phyloP scores from a whole-genome alignment of 2,888 invertebrate genomes.

The Eumerus sabulonum region DNA sequence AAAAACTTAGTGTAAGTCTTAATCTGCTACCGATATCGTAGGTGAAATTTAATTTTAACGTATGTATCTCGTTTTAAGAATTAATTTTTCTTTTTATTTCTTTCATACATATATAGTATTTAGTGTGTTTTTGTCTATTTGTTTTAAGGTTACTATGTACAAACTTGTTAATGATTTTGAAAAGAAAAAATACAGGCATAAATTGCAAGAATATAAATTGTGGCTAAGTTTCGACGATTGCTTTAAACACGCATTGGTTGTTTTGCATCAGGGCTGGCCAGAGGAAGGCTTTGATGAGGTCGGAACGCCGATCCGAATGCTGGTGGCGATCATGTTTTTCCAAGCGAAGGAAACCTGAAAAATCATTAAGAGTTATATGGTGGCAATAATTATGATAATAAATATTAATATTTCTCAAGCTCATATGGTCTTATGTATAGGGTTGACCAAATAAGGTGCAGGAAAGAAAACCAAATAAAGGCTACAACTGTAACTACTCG shows the following conservation, averaged over 20 bases:
- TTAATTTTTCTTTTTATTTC: constrained; percentile 5
- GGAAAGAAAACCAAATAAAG: too few relatives aligned
- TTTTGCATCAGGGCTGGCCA: constrained; percentile 93
- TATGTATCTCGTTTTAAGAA: constrained; percentile 12
- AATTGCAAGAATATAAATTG: neutral
- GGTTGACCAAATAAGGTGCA: too few relatives aligned
- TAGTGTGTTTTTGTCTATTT: constrained; percentile 27
- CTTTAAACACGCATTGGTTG: constrained; percentile 89
- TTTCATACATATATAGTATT: constrained; percentile 11
- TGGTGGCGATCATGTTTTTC: constrained; percentile 90
- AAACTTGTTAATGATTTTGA: constrained; percentile 45
- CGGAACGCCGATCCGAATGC: constrained; percentile 86
- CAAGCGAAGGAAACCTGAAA: constrained; percentile 83
- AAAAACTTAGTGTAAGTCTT: constrained; percentile 73
- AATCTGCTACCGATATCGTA: constrained; percentile 74
- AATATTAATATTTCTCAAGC: too few relatives aligned
- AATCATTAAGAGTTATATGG: too few relatives aligned
- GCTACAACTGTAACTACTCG: too few relatives aligned
- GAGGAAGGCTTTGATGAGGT: constrained; percentile 88
- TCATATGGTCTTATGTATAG: too few relatives aligned
- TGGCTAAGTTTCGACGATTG: constrained; percentile 88
- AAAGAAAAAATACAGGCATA: constrained; percentile 22
- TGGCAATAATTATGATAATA: too few relatives aligned
- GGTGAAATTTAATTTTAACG: neutral
- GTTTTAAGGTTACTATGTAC: constrained; percentile 54